Base-by-base conservation (phyloP, 2,888 invertebrate genomes). In the Scrobipalpa atriplicella region DNA sequence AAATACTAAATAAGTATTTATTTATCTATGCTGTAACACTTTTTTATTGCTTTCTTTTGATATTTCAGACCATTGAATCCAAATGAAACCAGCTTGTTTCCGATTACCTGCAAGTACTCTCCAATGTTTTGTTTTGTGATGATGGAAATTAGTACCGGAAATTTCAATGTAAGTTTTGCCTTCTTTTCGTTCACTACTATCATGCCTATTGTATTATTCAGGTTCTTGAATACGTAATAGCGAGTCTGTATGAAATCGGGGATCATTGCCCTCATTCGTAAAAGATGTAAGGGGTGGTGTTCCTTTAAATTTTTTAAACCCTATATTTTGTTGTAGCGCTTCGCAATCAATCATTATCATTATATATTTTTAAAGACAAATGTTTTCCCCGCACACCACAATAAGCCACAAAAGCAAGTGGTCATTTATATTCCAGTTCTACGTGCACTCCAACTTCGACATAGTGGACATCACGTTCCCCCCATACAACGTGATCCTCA, bases 381-480 rank as follows among this genome's bases (percentile, higher is more conserved):
- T 0, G 13, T 13, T 11, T 13, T 3, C 43, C 43, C 13, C 43
- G 13, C 3, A 43, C 43, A 11, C 13, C 43, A 43, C 3, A 43
- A 43, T 13, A 43, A 2, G 2, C 5, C 43, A 13, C 43, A 3
- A n/a, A 16, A 47, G 6, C 1, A 10, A 47, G 2, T 43, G 47
- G 5, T 47, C 3, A n/a, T 47, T 47, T 5, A 5, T 13, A 11
- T 43, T 76, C 9, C 77, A 95, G 95, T 93, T 94, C 75, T 94
- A 93, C 78, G 74, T 93, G 0, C 95, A 95, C 77, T 95, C 95
- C 0, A 93, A 94, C 3, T 92, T 93, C 74, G 95, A 95, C 70
- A 82, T 94, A 1, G 80, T 92, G 21, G 94, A 94, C 70, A 81
- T 91, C 0, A 82, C 84, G 0, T 79, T 83, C 69, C 75, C 68